Evolutionary conservation across 2,888 invertebrate genomes (phyloP).

Genomic region (Trachelus stipa): DNA sequence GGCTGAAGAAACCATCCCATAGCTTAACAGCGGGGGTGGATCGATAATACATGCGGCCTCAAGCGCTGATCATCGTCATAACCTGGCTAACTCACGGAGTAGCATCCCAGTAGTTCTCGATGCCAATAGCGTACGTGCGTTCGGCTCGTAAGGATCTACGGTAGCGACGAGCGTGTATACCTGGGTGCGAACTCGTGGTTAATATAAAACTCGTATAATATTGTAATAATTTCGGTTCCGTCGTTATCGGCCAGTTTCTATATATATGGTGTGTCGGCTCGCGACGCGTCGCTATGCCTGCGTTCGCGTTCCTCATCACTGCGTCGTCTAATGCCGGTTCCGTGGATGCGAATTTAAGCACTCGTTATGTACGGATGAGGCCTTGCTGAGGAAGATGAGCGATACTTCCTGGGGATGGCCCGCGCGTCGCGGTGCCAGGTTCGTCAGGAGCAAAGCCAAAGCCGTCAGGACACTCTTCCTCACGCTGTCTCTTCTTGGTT

Average conservation of each 20-base stretch:
- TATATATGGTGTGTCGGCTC: neutral
- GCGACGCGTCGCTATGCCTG: constrained; percentile 6
- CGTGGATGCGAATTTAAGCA: neutral
- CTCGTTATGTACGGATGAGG: constrained; percentile 1
- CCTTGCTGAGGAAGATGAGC: constrained; percentile 31
- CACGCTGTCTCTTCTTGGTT: constrained; percentile 23
- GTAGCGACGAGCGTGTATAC: neutral
- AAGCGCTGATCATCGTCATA: constrained; percentile 23
- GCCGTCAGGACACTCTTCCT: neutral
- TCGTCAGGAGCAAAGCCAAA: constrained; percentile 17
- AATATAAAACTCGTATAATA: neutral
- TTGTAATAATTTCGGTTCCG: neutral
- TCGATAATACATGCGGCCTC: constrained; percentile 46
- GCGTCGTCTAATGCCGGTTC: neutral
- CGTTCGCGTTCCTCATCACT: neutral
- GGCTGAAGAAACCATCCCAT: neutral
- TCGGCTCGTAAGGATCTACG: constrained; percentile 31
- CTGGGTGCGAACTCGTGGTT: neutral
- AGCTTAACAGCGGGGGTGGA: constrained; percentile 32
- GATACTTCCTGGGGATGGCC: constrained; percentile 33
- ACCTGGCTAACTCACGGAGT: constrained; percentile 22
- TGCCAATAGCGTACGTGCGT: constrained; percentile 45
- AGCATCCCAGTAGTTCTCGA: constrained; percentile 28
- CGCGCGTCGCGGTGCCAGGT: constrained; percentile 30
- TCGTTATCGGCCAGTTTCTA: neutral